phyloP scores from a whole-genome alignment of 2,888 invertebrate species.

The Ferdinandea cuprea region DNA sequence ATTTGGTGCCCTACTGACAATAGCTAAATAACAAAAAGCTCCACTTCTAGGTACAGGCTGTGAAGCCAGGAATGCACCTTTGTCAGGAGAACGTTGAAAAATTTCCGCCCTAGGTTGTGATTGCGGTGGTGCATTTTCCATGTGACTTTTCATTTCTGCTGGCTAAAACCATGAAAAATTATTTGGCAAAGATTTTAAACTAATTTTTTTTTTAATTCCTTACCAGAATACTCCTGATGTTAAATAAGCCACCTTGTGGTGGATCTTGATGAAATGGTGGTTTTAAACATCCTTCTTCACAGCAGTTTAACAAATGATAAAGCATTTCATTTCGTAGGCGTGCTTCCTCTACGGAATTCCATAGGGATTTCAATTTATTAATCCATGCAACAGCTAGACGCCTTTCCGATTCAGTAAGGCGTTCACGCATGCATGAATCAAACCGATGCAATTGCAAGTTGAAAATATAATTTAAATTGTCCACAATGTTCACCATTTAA shows the following conservation, averaged over 20 bases:
- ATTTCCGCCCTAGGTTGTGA: conserved; percentile 79
- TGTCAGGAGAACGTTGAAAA: conserved; percentile 84
- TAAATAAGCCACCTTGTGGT: conserved; percentile 83
- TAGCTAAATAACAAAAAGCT: conserved; percentile 85
- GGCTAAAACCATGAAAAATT: conserved; percentile 26
- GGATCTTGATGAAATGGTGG: conserved; percentile 84
- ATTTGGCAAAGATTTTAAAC: background rate
- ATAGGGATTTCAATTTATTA: conserved; percentile 83
- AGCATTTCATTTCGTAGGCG: conserved; percentile 84
- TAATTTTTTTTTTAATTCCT: conserved; percentile 34
- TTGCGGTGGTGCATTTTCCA: conserved; percentile 1
- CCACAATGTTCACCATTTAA: conserved; percentile 81
- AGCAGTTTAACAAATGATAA: conserved; percentile 84
- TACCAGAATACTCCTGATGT: conserved; percentile 83
- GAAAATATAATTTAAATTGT: conserved; percentile 84
- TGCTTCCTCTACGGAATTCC: conserved; percentile 84
- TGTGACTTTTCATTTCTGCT: conserved; percentile 11
- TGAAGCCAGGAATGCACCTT: conserved; percentile 85
- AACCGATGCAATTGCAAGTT: conserved; percentile 84
- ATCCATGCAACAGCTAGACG: conserved; percentile 84
- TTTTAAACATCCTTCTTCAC: conserved; percentile 83
- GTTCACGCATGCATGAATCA: conserved; percentile 82
- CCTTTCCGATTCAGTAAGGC: conserved; percentile 80
- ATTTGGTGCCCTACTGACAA: conserved; percentile 80
- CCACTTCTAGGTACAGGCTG: conserved; percentile 85